phyloP scores from a whole-genome alignment of 2,888 invertebrate species.

The Xestia xanthographa region DNA sequence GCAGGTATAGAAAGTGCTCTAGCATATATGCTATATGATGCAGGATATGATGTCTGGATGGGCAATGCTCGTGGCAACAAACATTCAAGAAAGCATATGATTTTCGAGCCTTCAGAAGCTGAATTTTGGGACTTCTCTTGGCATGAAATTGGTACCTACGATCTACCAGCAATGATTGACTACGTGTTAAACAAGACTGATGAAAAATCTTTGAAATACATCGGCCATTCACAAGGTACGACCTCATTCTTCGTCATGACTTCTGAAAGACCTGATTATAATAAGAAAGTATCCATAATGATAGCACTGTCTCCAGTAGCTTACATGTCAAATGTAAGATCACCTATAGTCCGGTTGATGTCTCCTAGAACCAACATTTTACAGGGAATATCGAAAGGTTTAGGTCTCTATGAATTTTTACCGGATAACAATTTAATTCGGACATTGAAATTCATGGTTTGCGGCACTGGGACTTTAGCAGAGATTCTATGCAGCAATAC shows the following conservation, averaged over 20 bases:
- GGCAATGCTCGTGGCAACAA: constrained; percentile 94
- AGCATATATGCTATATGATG: constrained; percentile 89
- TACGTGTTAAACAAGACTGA: constrained; percentile 90
- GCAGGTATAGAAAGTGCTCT: constrained; percentile 78
- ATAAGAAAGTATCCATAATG: constrained; percentile 89
- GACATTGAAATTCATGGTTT: constrained; percentile 83
- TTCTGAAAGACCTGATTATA: constrained; percentile 89
- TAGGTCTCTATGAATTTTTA: constrained; percentile 92
- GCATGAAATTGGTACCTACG: constrained; percentile 94
- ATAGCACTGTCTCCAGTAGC: constrained; percentile 91
- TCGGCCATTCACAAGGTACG: constrained; percentile 93
- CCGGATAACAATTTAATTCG: constrained; percentile 90
- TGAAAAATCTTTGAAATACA: constrained; percentile 90
- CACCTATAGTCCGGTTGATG: constrained; percentile 78
- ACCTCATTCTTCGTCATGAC: constrained; percentile 91
- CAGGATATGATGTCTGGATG: constrained; percentile 94
- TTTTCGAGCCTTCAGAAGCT: constrained; percentile 77
- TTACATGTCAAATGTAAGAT: constrained; percentile 83
- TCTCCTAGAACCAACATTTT: constrained; percentile 74
- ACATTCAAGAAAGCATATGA: constrained; percentile 90
- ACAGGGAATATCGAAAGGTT: constrained; percentile 70
- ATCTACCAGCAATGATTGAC: constrained; percentile 95
- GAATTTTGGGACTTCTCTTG: constrained; percentile 93
- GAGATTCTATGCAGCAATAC: constrained; percentile 90
- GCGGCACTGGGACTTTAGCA: constrained; percentile 81